A percentile compares a stretch with the other conserved stretches of the same genome.
These are phyloP conservation scores for Bolinopsis microptera DNA, from an alignment of 37 sponge, comb jelly and placozoan genomes.

Conservation along the genomic window DNA sequence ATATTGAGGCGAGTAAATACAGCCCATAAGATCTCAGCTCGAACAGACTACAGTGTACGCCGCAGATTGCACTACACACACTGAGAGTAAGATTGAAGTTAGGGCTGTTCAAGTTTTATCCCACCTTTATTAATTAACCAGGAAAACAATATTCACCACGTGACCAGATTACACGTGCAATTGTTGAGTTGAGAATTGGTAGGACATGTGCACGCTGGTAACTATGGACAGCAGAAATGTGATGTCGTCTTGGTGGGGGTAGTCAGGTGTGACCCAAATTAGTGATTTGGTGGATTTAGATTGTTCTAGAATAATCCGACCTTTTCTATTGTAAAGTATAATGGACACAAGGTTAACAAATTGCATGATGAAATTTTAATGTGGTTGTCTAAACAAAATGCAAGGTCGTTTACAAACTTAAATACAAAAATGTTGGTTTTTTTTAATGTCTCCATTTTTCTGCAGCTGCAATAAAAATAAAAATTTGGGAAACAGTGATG, in stretches of 20 bases:
- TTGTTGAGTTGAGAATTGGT: neutral
- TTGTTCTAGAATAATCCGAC: no score
- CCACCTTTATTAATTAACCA: neutral
- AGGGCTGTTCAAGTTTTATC: neutral
- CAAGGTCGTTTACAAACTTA: no score
- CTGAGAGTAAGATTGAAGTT: neutral
- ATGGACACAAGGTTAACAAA: no score
- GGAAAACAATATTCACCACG: neutral
- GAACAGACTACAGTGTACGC: neutral
- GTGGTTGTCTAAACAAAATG: no score
- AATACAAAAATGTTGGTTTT: no score
- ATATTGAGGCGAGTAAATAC: no score
- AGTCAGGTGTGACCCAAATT: neutral
- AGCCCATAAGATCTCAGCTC: no score
- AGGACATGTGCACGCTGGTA: neutral
- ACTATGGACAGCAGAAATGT: neutral
- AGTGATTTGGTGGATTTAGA: no score
- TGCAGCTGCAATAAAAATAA: no score
- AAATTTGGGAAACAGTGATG: no score
- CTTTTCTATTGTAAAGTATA: neutral
- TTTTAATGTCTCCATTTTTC: no score
- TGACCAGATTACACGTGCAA: neutral
- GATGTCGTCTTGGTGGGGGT: neutral
- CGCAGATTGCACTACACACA: neutral
- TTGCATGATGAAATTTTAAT: no score